Conservation (phyloP, 2,888 invertebrate genomes). For the Nomada flava region DNA sequence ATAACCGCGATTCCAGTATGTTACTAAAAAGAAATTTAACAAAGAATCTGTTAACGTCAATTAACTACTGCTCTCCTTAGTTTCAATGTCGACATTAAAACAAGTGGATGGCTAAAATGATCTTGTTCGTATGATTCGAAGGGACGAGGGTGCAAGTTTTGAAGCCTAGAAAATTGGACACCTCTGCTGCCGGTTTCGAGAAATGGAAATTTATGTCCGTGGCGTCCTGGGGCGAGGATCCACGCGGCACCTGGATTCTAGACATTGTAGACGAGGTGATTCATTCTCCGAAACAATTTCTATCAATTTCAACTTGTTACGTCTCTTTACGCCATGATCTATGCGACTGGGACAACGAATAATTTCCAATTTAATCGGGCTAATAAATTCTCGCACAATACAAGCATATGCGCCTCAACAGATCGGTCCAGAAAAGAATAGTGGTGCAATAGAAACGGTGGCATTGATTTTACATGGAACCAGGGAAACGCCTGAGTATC, state of each 20-base stretch:
- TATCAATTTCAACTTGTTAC: not conserved
- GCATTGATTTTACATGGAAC: slow-evolving; percentile 91
- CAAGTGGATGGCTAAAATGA: no score
- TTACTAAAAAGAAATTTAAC: no score
- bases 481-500: slow-evolving; percentile 87
- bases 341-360: not conserved
- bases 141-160: slow-evolving; percentile 90
- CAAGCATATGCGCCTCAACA: slow-evolving; percentile 62
- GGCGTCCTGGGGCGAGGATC: slow-evolving; percentile 95
- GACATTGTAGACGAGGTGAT: slow-evolving; percentile 84
- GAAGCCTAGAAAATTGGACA: slow-evolving; percentile 89
- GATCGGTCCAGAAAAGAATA: slow-evolving; percentile 84
- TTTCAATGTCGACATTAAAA: no score
- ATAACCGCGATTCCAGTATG: no score
- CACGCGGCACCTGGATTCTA: slow-evolving; percentile 89
- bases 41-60: no score
- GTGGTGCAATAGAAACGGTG: slow-evolving; percentile 87
- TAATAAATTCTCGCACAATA: not conserved
- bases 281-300: not conserved
- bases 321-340: not conserved
- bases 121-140: slow-evolving; percentile 76
- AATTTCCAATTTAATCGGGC: not conserved
- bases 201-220: slow-evolving; percentile 96
- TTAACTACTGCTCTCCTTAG: no score
- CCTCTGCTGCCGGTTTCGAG: slow-evolving; percentile 89